phyloP scores from a whole-genome alignment of 2,113 vertebrate species.

The Rhea pennata region DNA sequence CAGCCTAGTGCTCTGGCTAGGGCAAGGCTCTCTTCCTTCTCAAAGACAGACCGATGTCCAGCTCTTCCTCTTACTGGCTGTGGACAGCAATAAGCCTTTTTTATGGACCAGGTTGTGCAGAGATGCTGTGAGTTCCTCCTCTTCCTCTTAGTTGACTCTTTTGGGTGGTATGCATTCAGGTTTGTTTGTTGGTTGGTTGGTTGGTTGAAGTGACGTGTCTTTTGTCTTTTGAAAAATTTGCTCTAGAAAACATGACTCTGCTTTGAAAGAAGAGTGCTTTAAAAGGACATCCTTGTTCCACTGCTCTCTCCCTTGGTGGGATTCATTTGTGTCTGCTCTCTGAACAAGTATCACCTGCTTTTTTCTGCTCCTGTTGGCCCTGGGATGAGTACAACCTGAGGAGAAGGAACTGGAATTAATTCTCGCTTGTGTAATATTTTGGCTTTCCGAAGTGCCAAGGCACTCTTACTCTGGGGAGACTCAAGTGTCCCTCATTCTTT shows the following conservation, averaged over 20 bases:
- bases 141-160: no score
- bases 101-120: no score
- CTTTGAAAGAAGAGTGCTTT: background rate
- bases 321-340: background rate
- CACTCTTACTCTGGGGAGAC: fast-evolving
- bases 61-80: background rate
- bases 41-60: background rate
- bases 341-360: background rate
- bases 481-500: fast-evolving
- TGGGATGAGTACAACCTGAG: background rate
- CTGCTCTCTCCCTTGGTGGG: background rate
- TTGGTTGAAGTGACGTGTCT: background rate
- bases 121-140: no score
- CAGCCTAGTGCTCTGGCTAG: background rate
- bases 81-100: background rate
- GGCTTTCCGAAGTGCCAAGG: background rate
- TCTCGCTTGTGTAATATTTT: background rate
- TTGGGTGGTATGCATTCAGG: no score
- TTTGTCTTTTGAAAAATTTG: background rate
- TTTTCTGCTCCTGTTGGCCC: fast-evolving
- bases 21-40: background rate
- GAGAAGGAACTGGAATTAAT: fast-evolving
- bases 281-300: background rate
- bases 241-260: background rate
- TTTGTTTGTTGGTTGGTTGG: no score